Evolutionary conservation across 1,140 invertebrate genomes (phyloP).

Genomic region (Acromyrmex heyeri): DNA sequence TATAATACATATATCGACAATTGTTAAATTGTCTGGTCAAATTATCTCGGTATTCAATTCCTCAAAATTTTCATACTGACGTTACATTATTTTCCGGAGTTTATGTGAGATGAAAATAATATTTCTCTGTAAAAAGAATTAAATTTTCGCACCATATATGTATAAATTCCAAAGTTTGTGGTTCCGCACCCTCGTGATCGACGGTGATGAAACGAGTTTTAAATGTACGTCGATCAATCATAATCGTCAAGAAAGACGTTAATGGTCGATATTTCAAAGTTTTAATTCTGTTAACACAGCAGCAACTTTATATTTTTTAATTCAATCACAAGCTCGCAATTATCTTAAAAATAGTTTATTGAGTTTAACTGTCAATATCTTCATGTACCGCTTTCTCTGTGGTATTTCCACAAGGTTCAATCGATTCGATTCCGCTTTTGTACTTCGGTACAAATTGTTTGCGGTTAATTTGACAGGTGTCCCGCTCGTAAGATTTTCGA

Average conservation of each 20-base stretch:
- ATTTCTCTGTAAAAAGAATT: not conserved
- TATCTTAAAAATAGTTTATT: constrained; percentile 1
- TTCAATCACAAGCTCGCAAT: constrained; percentile 11
- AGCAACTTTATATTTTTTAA: not conserved
- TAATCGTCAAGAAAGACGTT: constrained; percentile 41
- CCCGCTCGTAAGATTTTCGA: constrained; percentile 42
- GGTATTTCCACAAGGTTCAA: not conserved
- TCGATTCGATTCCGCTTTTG: constrained; percentile 46
- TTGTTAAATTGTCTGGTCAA: too few species aligned
- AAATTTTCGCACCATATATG: not conserved
- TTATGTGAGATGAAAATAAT: not conserved
- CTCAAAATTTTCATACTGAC: not conserved
- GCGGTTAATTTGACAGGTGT: constrained; percentile 60
- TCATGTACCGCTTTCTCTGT: not conserved
- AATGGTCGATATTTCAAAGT: constrained; percentile 51
- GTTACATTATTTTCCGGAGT: not conserved
- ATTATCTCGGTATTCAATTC: too few species aligned
- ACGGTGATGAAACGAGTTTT: constrained; percentile 71
- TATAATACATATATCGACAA: too few species aligned
- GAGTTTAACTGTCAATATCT: constrained; percentile 22
- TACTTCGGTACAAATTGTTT: constrained; percentile 35
- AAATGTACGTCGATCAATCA: constrained; percentile 70
- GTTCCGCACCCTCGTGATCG: constrained; percentile 46
- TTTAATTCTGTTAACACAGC: constrained; percentile 48
- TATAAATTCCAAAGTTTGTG: constrained; percentile 44